A percentile compares a stretch with the other conserved stretches of the same genome.
Conservation (phyloP, 2,113 vertebrate species). For the Pachypanchax playfairii region DNA sequence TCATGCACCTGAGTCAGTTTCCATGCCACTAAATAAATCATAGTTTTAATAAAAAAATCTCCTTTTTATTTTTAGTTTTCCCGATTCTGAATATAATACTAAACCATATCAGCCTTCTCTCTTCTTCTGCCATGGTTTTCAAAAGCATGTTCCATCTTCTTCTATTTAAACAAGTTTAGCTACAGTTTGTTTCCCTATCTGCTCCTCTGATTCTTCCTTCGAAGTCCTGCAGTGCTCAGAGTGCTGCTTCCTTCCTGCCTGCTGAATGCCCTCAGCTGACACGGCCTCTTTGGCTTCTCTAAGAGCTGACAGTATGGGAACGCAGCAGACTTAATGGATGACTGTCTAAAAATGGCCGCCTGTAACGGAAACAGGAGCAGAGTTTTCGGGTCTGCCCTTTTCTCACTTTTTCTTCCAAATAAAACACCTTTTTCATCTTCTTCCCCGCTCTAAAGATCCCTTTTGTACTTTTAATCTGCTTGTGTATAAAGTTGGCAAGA, state of each 20-base stretch:
- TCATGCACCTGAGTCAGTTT: slow-evolving; percentile 6
- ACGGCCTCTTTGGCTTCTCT: slow-evolving; percentile 63
- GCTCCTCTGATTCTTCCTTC: slow-evolving; percentile 19
- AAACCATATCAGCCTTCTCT: neutral
- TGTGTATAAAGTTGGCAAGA: slow-evolving; percentile 35
- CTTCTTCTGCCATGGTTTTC: slow-evolving; percentile 22
- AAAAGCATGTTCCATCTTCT: slow-evolving; percentile 38
- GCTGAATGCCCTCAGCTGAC: slow-evolving; percentile 51
- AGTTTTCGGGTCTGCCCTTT: slow-evolving; percentile 47
- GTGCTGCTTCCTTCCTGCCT: slow-evolving; percentile 44
- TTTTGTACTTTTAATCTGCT: slow-evolving; percentile 46
- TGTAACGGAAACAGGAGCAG: slow-evolving; percentile 51
- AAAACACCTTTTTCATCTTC: slow-evolving; percentile 42
- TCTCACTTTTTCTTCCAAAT: slow-evolving; percentile 16
- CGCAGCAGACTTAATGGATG: slow-evolving; percentile 70
- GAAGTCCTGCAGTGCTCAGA: slow-evolving; percentile 37
- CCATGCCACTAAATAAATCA: slow-evolving; percentile 2
- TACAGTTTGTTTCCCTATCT: slow-evolving; percentile 45
- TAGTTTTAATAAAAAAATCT: neutral
- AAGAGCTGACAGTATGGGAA: slow-evolving; percentile 72
- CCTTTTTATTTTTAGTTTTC: neutral
- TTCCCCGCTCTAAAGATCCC: slow-evolving; percentile 30
- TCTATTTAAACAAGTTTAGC: slow-evolving; percentile 39
- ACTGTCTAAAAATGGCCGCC: slow-evolving; percentile 74
- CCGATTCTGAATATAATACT: neutral